Evolutionary conservation across 2,888 invertebrate genomes (phyloP), one percentile per base, ranked within the genome.

Genomic region (Notodonta ziczac): DNA sequence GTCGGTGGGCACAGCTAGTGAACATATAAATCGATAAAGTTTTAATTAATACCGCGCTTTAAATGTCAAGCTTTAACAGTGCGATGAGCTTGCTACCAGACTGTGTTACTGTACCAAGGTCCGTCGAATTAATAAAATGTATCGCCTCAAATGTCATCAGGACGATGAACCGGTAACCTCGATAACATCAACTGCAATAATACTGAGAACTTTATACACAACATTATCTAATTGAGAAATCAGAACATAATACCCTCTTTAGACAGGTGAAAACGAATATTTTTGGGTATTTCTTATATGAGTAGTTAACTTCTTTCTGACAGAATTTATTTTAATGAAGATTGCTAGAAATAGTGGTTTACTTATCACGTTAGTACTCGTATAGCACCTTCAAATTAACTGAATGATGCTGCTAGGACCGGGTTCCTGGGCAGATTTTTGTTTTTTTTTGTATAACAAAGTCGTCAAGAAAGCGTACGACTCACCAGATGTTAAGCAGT

Each of bases 101-200:
- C 63, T 63, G 73, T 76, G 74, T 71, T 68, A 83, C 66, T 81
- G 69, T 76, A 76, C 63, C 83, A 83, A 84, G 81, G 83, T 69
- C 73, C 72, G 58, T 60, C 35, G 66, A 66, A 56, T 61, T 63
- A 62, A 71, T 69, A 67, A 65, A 76, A 74, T 52, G 75, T 77
- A 76, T 67, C 56, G 64, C 61, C 71, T 72, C 66, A 80, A 85
- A 85, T 83, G 76, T 66, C 80, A 85, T 60, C 66, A 66, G 76
- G 65, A 79, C 80, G 78, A 80, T 76, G 80, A 73, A 78, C 78
- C 55, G 58, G 60, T 69, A 69, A 71, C 67, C 66, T 46, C 44
- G 13, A 46, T n/a, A 44, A 13, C 46, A n/a, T n/a, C 46, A 46
- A 13, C 46, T 46, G 46, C 35, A 24, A 24, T 3, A 24, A 51